Conservation (phyloP, 2,797 vertebrate species). For the Heterohyrax brucei region DNA sequence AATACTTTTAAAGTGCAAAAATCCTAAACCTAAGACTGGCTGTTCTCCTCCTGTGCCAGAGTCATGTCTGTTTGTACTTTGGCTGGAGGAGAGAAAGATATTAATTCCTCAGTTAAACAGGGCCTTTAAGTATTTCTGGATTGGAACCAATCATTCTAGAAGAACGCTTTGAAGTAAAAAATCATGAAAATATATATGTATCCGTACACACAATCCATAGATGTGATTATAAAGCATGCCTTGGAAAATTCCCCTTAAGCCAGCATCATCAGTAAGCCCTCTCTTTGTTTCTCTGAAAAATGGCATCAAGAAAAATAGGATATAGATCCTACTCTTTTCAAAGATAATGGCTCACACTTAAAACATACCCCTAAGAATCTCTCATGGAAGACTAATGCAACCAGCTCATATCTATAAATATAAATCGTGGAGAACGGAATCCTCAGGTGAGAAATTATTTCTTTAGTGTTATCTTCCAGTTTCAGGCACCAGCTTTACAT, state of each 20-base stretch:
- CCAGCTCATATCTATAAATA: constrained; percentile 79
- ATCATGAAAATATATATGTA: neutral
- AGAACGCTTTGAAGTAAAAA: constrained; percentile 20
- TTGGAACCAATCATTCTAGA: constrained; percentile 49
- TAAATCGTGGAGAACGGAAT: constrained; percentile 81
- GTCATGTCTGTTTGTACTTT: constrained; percentile 58
- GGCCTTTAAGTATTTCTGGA: constrained; percentile 19
- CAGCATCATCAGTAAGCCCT: constrained; percentile 2
- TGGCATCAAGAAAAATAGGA: constrained; percentile 34
- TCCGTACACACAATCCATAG: neutral
- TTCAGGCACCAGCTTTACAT: constrained; percentile 81
- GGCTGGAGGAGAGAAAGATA: constrained; percentile 70
- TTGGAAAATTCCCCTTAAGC: neutral
- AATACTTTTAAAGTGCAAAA: neutral
- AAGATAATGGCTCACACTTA: constrained; percentile 88
- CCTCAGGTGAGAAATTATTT: constrained; percentile 86
- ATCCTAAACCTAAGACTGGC: neutral
- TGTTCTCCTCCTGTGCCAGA: constrained; percentile 10
- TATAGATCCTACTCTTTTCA: constrained; percentile 76
- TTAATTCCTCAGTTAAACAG: neutral
- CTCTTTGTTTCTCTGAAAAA: constrained; percentile 68
- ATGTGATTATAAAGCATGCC: neutral
- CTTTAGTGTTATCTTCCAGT: constrained; percentile 81
- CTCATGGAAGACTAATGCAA: constrained; percentile 72
- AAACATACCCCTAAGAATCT: constrained; percentile 75